phyloP scores from a whole-genome alignment of 2,113 vertebrate species.

The Tringa solitaria region DNA sequence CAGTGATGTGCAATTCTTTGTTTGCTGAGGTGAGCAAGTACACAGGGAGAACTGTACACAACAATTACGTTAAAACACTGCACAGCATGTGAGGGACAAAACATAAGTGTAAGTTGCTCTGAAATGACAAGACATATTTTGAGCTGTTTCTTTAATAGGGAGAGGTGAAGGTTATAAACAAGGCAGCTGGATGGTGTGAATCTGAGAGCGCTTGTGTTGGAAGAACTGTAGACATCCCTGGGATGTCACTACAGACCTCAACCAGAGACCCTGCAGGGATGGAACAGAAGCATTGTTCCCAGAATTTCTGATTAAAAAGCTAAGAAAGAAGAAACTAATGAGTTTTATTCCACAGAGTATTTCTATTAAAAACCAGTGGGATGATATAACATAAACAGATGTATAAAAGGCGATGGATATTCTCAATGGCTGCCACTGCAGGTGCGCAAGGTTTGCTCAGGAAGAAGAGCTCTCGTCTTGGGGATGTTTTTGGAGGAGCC shows the following conservation, averaged over 20 bases:
- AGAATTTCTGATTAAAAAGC: neutral
- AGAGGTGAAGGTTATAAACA: neutral
- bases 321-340: neutral
- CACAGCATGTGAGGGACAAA: neutral
- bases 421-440: neutral
- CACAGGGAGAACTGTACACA: neutral
- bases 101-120: neutral
- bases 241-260: neutral
- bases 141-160: neutral
- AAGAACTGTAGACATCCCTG: neutral
- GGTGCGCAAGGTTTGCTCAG: neutral
- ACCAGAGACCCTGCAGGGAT: neutral
- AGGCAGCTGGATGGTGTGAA: neutral
- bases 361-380: neutral
- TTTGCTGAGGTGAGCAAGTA: slow-evolving; percentile 48
- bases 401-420: neutral
- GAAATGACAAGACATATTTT: neutral
- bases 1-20: neutral
- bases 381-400: neutral
- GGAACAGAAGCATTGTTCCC: neutral
- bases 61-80: slow-evolving; percentile 11
- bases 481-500: neutral
- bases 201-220: rapidly evolving
- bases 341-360: neutral
- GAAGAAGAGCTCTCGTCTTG: neutral